Base-by-base conservation (phyloP, 2,888 invertebrate species). In the Caenorhabditis japonica region DNA sequence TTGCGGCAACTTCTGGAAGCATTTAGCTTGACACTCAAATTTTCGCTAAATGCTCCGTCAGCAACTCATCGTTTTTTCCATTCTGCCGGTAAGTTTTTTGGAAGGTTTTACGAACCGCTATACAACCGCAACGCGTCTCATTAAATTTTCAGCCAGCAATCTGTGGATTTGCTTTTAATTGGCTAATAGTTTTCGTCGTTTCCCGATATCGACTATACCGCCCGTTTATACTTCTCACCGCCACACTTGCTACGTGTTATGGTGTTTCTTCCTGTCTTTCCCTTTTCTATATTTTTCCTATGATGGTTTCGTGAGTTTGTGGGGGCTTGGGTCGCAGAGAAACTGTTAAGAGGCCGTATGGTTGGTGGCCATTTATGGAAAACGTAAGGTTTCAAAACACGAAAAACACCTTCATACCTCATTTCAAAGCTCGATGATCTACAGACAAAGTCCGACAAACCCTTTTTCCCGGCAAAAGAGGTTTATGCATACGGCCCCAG, bases 281-380 rank as follows among this genome's bases (percentile, higher is more conserved):
- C 12, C 23, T 51, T 3, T 34, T 60, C 34, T 51, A 21, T 17
- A 34, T 41, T 1, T 23, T 39, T 10, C 60, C 60, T 10, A 60
- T 60, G 60, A 43, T 60, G 4, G 33, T 60, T 34, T 43, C 51
- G 60, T 60, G 21, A 33, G 59, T 23, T n/a, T n/a, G n/a, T n/a
- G n/a, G n/a, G n/a, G n/a, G n/a, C n/a, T n/a, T n/a, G n/a, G n/a
- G n/a, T n/a, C n/a, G n/a, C n/a, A n/a, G n/a, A n/a, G n/a, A n/a
- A n/a, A n/a, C n/a, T n/a, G n/a, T n/a, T n/a, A n/a, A n/a, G n/a
- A n/a, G n/a, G n/a, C n/a, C n/a, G n/a, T n/a, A n/a, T n/a, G n/a
- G n/a, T n/a, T n/a, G n/a, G n/a, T n/a, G n/a, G n/a, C n/a, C n/a
- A n/a, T n/a, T n/a, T n/a, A n/a, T n/a, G n/a, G n/a, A n/a, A n/a